Base-by-base conservation (phyloP, 2,113 vertebrate species). In the Ceyx cyanopectus region DNA sequence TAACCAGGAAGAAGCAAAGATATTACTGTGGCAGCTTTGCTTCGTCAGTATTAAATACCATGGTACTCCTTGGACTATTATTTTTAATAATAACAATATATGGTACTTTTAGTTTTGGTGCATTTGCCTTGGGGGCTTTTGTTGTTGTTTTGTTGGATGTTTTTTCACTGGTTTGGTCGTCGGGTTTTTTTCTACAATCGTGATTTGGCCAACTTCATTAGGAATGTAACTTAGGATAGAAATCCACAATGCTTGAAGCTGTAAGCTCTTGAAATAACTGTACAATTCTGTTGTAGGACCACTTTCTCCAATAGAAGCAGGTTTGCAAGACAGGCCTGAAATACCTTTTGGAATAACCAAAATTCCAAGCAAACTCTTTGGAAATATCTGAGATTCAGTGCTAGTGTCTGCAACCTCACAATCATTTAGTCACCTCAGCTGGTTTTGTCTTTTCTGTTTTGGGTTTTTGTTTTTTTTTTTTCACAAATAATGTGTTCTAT, bases 21-120 rank as follows among this genome's bases (percentile, higher is more conserved):
- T 92, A 67, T 85, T 83, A 85, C 67, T 90, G 88, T 95, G 92
- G 89, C 85, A 60, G 78, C 93, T 96, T 97, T 93, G 91, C 97
- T 97, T 97, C 95, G 61, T 97, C 98, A 98, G 98, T 98, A 97
- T 98, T 98, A 98, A 94, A 96, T 87, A 91, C 81, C 79, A 32
- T 93, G 97, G 96, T 97, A 97, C 97, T 83, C 46, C 41, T 72
- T 76, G 84, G 66, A 92, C 81, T 93, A 81, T 60, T 96, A 68
- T 91, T 93, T 76, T 96, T 89, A 94, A 91, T 80, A 96, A 69
- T 91, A 84, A 90, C 74, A 96, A 40, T 92, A 82, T 81, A 83
- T 96, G 96, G 96, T 98, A 97, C 87, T 93, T 96, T 93, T 94
- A 72, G 89, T 96, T 94, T 94, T 96, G 81, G 88, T 96, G 66